Conservation (phyloP, 2,113 vertebrate genomes). For the Takifugu bimaculatus region DNA sequence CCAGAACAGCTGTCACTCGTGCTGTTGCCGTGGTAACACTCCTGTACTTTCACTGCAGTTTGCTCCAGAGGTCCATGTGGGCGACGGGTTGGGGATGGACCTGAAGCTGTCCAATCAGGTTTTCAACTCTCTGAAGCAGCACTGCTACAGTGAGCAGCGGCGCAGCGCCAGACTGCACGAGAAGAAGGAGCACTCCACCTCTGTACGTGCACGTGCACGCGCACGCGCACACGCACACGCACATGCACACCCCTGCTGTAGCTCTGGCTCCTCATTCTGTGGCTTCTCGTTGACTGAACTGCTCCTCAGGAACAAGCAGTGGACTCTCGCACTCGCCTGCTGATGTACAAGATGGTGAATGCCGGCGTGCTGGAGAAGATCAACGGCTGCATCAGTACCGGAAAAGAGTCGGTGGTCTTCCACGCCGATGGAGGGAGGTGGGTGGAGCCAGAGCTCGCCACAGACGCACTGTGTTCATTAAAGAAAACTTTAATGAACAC, state of each 20-base stretch:
- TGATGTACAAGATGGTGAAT: constrained; percentile 97
- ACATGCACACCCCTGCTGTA: too few relatives aligned
- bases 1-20: too few relatives aligned
- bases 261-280: fast-evolving
- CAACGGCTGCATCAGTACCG: background rate
- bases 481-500: too few relatives aligned
- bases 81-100: constrained; percentile 95
- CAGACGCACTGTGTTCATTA: background rate
- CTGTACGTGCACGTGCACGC: constrained; percentile 71
- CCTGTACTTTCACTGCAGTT: constrained; percentile 73
- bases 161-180: constrained; percentile 91
- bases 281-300: background rate
- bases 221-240: background rate
- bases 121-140: constrained; percentile 94
- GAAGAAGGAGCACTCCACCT: constrained; percentile 96
- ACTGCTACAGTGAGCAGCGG: constrained; percentile 89
- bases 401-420: constrained; percentile 73
- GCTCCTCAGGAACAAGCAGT: constrained; percentile 90
- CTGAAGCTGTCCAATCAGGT: constrained; percentile 95
- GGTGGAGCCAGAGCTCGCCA: constrained; percentile 7
- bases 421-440: constrained; percentile 94
- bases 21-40: too few relatives aligned
- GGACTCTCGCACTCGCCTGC: constrained; percentile 92
- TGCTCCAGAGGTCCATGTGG: constrained; percentile 90
- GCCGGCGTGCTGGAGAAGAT: constrained; percentile 86